Evolutionary conservation across 2,113 vertebrate genomes (phyloP).

Genomic region (Pica pica): DNA sequence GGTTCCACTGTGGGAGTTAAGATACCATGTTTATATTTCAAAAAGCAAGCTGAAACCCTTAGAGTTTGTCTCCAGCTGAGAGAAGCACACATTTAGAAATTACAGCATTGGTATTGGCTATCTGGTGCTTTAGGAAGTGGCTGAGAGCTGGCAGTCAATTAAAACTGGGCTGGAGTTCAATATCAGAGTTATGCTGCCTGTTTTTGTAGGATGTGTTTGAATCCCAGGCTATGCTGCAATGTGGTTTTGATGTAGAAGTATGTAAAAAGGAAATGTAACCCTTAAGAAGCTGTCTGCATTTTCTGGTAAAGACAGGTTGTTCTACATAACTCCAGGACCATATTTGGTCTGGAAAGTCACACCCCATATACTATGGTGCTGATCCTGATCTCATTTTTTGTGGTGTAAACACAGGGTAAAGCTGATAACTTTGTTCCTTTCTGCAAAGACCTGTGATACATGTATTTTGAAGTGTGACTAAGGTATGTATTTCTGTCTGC

Average conservation of each 20-base stretch:
- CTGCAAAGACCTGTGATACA: neutral
- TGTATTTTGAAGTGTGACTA: neutral
- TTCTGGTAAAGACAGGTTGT: constrained; percentile 41
- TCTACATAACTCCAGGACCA: neutral
- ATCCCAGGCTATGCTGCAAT: constrained; percentile 53
- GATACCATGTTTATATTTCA: constrained; percentile 60
- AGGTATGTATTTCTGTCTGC: neutral
- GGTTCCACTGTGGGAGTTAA: constrained; percentile 36
- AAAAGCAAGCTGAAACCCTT: constrained; percentile 53
- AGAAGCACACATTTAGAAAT: constrained; percentile 57
- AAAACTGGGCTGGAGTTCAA: constrained; percentile 73
- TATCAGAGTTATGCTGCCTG: constrained; percentile 69
- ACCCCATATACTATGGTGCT: neutral
- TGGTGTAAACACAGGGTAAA: neutral
- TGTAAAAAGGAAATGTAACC: constrained; percentile 75
- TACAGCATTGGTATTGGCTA: constrained; percentile 67
- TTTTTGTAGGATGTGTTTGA: constrained; percentile 70
- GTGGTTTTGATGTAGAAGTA: constrained; percentile 77
- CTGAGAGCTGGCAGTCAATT: constrained; percentile 72
- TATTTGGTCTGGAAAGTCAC: neutral
- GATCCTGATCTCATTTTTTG: neutral
- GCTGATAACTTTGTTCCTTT: neutral
- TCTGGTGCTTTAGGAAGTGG: constrained; percentile 68
- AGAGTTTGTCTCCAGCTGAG: constrained; percentile 56
- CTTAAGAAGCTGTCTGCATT: constrained; percentile 69